These are phyloP conservation scores for Metacarcinus magister DNA, from an alignment of 2,888 invertebrate genomes.

Conservation along the genomic window DNA sequence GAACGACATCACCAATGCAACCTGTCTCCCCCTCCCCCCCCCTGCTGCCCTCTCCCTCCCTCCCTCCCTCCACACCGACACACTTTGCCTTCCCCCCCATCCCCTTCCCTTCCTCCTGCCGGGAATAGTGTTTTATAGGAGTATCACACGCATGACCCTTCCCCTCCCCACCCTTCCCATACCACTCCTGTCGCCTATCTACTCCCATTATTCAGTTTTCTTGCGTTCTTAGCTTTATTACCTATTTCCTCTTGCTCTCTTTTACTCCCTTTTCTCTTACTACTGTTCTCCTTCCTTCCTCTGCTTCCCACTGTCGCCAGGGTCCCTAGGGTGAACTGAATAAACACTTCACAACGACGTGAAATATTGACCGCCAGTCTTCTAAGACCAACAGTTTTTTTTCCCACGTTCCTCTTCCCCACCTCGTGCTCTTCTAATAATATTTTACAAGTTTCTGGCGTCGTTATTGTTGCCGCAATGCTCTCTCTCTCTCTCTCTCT, in stretches of 20 bases:
- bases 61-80: background rate
- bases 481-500: slow-evolving; percentile 23
- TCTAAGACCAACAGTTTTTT: slow-evolving; percentile 13
- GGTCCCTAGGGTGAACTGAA: background rate
- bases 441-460: background rate
- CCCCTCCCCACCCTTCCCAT: background rate
- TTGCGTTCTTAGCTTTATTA: background rate
- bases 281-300: background rate
- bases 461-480: background rate
- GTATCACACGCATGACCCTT: background rate
- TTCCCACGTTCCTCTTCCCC: background rate
- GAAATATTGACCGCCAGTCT: background rate
- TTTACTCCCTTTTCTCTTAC: background rate
- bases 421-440: background rate
- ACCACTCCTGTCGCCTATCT: background rate
- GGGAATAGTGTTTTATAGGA: background rate
- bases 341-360: slow-evolving; percentile 1
- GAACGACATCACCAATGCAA: background rate
- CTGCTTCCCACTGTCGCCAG: background rate
- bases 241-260: background rate
- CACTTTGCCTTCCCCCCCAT: background rate
- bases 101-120: background rate
- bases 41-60: background rate
- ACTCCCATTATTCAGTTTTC: background rate
- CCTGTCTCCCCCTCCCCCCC: background rate